A percentile compares a stretch with the other conserved stretches of the same genome.
Conservation (phyloP, 2,888 invertebrate genomes). For the Frankliniella intonsa region DNA sequence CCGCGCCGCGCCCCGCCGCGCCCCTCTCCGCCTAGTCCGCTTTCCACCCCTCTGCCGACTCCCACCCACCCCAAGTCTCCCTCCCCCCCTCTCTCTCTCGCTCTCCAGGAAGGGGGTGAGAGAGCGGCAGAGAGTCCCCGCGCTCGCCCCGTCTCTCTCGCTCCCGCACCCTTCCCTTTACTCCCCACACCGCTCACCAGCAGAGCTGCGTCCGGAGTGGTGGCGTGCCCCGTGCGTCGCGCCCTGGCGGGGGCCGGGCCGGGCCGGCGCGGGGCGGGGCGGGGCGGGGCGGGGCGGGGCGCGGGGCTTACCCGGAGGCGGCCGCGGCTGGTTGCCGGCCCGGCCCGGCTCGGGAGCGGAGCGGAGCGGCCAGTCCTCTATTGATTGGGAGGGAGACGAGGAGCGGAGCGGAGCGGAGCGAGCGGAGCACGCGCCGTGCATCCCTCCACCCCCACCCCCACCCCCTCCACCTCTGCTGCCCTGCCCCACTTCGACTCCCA, state of each 20-base stretch:
- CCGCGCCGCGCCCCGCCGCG: not conserved
- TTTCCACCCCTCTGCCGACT: not conserved
- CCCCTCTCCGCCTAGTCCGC: not conserved
- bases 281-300: not conserved
- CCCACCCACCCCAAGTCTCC: not conserved
- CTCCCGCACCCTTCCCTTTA: not conserved
- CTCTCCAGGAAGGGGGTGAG: not conserved
- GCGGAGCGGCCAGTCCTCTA: conserved; percentile 7
- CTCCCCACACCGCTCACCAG: not conserved
- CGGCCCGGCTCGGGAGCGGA: not conserved
- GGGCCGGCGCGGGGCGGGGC: not conserved
- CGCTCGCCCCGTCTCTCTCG: not conserved
- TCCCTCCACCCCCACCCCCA: not conserved
- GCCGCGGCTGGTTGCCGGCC: not conserved
- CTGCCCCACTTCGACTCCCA: not conserved
- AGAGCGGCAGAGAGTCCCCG: not conserved
- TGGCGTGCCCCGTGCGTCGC: not conserved
- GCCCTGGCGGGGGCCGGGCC: not conserved
- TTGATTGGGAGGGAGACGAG: not conserved
- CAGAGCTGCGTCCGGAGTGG: not conserved
- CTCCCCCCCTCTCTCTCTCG: not conserved
- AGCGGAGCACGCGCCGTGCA: not conserved
- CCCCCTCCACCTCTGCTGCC: not conserved
- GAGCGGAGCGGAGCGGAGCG: not conserved
- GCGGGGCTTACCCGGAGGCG: not conserved